Evolutionary conservation across 2,888 invertebrate genomes (phyloP).

Genomic region (Polia nebulosa): DNA sequence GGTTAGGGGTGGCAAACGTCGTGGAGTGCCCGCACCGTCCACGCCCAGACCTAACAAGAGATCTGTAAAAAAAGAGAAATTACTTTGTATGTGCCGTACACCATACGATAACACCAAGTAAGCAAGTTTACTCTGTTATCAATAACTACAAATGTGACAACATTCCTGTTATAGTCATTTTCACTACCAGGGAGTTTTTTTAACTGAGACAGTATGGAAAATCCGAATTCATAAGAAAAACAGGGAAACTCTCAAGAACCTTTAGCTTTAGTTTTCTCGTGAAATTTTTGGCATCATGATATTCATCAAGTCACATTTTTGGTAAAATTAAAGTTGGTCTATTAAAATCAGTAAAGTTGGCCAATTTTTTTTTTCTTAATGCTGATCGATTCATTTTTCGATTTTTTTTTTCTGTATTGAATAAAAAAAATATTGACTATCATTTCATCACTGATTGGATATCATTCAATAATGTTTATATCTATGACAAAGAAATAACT

Average conservation of each 20-base stretch:
- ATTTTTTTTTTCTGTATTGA: no score
- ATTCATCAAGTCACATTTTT: no score
- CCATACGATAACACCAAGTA: slow-evolving; percentile 98
- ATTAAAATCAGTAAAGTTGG: no score
- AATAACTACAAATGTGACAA: background rate
- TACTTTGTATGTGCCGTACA: slow-evolving; percentile 97
- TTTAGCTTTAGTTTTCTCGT: background rate
- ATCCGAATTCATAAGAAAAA: background rate
- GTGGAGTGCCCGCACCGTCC: slow-evolving; percentile 74
- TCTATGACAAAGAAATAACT: no score
- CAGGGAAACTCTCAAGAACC: background rate
- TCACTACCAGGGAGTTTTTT: background rate
- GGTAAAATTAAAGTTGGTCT: no score
- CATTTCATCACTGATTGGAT: no score
- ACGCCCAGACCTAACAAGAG: slow-evolving; percentile 78
- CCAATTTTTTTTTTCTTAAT: no score
- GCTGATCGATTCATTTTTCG: no score
- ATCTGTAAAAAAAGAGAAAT: slow-evolving; percentile 93
- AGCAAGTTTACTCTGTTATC: slow-evolving; percentile 69
- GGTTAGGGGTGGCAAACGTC: slow-evolving; percentile 89
- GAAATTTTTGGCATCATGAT: background rate
- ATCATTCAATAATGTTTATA: no score
- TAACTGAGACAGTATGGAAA: background rate
- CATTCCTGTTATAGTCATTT: background rate
- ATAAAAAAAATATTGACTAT: no score